These are phyloP conservation scores for Pseudopodoces humilis DNA, from an alignment of 2,113 vertebrate species.

Conservation along the genomic window DNA sequence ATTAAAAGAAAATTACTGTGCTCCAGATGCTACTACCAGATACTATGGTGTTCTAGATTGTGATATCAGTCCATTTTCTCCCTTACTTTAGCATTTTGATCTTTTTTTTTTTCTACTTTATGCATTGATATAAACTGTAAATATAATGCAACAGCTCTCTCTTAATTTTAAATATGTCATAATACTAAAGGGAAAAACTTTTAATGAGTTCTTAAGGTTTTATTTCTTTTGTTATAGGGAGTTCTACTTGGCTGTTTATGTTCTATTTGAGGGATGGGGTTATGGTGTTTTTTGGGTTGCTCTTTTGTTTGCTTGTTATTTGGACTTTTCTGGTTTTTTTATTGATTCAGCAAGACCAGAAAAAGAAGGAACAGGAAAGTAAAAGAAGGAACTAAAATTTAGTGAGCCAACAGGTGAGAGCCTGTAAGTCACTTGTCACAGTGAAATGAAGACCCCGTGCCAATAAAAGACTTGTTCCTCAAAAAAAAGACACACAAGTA, in stretches of 20 bases:
- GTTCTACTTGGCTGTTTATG: not conserved
- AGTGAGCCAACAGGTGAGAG: not conserved
- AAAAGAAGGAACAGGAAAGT: not conserved
- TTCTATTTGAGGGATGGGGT: not conserved
- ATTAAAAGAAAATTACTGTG: not conserved
- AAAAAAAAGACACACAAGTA: not conserved
- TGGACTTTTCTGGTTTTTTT: not conserved
- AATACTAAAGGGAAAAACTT: not conserved
- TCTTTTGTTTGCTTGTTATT: not conserved
- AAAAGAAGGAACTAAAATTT: not conserved
- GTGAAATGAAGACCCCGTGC: not conserved
- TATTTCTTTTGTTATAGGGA: not conserved
- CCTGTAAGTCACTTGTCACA: not conserved
- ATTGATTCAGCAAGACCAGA: not conserved
- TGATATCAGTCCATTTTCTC: not conserved
- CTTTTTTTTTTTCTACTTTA: not conserved
- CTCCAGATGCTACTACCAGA: not conserved
- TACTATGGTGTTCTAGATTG: not conserved
- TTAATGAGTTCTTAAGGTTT: not conserved
- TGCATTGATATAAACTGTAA: not conserved
- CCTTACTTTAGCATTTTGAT: not conserved
- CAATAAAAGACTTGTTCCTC: not conserved
- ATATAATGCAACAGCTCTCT: not conserved
- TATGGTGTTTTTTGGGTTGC: fast-evolving
- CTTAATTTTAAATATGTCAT: not conserved